Evolutionary conservation across 2,113 vertebrate species (phyloP).

Genomic region (Phaethon lepturus): DNA sequence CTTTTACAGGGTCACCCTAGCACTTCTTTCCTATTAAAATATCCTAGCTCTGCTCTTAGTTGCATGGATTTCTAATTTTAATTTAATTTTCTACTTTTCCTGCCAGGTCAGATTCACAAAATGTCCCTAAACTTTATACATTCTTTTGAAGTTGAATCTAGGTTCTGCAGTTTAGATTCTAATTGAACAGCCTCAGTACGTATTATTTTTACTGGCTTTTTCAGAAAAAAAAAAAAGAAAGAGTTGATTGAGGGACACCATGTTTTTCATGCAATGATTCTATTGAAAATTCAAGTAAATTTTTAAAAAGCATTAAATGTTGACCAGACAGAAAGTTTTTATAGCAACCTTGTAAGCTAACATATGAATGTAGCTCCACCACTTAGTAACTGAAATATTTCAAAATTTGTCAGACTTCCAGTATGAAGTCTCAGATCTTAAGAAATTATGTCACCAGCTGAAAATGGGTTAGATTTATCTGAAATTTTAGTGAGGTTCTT

Average conservation of each 20-base stretch:
- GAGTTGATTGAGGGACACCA: neutral
- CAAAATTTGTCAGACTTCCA: neutral
- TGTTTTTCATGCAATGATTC: neutral
- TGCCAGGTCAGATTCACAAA: neutral
- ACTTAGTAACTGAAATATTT: neutral
- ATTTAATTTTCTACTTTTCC: neutral
- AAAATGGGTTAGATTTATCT: neutral
- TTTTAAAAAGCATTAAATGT: neutral
- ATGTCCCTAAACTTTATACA: neutral
- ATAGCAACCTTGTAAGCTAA: neutral
- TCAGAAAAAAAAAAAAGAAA: neutral
- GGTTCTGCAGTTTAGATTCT: neutral
- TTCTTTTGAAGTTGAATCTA: neutral
- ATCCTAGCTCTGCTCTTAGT: neutral
- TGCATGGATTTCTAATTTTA: neutral
- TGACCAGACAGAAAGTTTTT: neutral
- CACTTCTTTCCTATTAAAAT: neutral
- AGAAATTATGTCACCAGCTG: neutral
- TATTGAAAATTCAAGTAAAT: neutral
- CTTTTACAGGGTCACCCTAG: neutral
- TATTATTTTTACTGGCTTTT: neutral
- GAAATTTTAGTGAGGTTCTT: neutral
- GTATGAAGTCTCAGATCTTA: neutral
- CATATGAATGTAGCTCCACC: neutral
- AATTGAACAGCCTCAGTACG: neutral